Base-by-base conservation (phyloP, 2,797 vertebrate species). In the Alcedo atthis region DNA sequence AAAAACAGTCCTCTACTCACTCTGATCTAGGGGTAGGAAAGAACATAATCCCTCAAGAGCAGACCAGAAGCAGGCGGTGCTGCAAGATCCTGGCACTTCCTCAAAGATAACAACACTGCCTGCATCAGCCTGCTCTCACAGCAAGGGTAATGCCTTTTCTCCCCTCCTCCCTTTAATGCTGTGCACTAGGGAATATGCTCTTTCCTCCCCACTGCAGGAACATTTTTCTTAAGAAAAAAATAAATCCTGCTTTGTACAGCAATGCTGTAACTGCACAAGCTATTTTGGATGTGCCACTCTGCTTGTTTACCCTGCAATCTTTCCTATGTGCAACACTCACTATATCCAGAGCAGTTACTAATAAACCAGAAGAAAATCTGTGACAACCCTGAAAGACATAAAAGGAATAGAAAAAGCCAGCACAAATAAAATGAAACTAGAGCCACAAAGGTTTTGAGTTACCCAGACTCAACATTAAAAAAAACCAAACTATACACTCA, bases 201-300 rank as follows among this genome's bases (percentile, higher is more conserved):
- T 19, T 35, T 17, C 8, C 10, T 5, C 10, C 20, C 2, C 9
- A 8, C 18, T 26, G 54, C 14, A 6, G 0, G 5, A 13, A 59
- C 5, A 3, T 7, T 59, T 40, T 40, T 40, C 37, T 40, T 68
- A 21, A 0, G 35, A 75, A 79, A 77, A 77, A 54, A 15, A 16
- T 0, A 59, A 70, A 53, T 24, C 10, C n/a, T 64, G 25, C 26
- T 83, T 61, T 68, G 24, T 51, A 81, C 15, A 84, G 42, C 8
- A 92, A 45, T 35, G 11, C 16, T 71, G 1, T 11, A 61, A 32
- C 4, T 37, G 6, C 26, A 62, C 12, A 59, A 12, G 30, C 2
- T 55, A 53, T 53, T 66, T 85, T 51, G 12, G 37, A 87, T 81
- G 20, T 8, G 20, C 16, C 12, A 33, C 3, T 59, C 71, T 55